Evolutionary conservation across 2,888 invertebrate species (phyloP).

Genomic region (Ephialtes manifestator): DNA sequence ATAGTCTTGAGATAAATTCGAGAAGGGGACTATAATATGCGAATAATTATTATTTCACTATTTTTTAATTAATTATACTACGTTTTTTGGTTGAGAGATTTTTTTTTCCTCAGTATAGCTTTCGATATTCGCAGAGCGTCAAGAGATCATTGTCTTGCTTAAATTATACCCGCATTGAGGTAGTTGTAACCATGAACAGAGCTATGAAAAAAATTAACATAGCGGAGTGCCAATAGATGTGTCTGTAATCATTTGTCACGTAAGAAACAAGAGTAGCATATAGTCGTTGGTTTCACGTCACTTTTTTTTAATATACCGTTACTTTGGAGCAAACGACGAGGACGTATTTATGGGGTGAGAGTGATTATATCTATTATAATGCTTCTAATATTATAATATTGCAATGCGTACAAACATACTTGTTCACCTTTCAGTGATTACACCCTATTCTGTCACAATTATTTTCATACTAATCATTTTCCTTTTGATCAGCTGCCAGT

Average conservation of each 20-base stretch:
- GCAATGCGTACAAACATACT: neutral
- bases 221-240: constrained; percentile 5
- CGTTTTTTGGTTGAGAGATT: neutral
- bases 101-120: neutral
- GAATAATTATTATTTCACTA: no score
- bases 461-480: neutral
- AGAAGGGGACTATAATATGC: no score
- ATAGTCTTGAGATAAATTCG: no score
- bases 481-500: neutral
- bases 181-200: neutral
- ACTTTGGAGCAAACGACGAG: neutral
- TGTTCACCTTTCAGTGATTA: constrained; percentile 5
- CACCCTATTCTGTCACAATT: constrained; percentile 1
- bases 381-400: constrained; percentile 11
- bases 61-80: no score
- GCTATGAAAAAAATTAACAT: neutral
- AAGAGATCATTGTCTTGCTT: constrained; percentile 5
- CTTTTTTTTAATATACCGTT: constrained; percentile 3
- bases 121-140: neutral
- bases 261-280: constrained; percentile 3
- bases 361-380: constrained; percentile 13
- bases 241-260: neutral
- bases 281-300: neutral
- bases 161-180: neutral
- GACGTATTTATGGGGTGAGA: neutral